A percentile compares a stretch with the other conserved stretches of the same genome.
Evolutionary conservation across 2,888 invertebrate species (phyloP).

Genomic region (Agrypnus murinus): DNA sequence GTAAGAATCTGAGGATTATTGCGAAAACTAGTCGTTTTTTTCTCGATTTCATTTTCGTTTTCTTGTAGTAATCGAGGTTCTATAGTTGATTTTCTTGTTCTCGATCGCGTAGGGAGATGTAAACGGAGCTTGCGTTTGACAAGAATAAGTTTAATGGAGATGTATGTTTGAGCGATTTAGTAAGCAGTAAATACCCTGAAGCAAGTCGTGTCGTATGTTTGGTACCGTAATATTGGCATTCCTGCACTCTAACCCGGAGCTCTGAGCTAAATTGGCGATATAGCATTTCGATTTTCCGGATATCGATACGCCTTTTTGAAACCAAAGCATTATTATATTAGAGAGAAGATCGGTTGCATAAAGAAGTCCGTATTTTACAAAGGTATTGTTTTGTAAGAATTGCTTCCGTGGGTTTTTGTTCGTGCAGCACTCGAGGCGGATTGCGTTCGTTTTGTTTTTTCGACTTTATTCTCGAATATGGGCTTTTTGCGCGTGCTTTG

Average conservation of each 20-base stretch:
- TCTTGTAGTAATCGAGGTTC: conserved; percentile 17
- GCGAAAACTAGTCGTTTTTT: not conserved
- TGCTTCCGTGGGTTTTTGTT: conserved; percentile 46
- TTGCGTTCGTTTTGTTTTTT: conserved; percentile 50
- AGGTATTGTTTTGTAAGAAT: conserved; percentile 49
- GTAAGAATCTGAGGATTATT: conserved; percentile 17
- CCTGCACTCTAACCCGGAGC: conserved; percentile 46
- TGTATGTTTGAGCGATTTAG: conserved; percentile 58
- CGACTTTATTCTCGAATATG: conserved; percentile 48
- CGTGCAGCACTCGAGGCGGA: conserved; percentile 44
- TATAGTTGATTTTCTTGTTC: conserved; percentile 39
- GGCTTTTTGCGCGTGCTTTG: conserved; percentile 56
- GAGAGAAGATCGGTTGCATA: conserved; percentile 47
- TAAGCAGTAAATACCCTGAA: conserved; percentile 50
- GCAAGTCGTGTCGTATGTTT: conserved; percentile 46
- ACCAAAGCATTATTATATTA: conserved; percentile 52
- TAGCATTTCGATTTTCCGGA: conserved; percentile 45
- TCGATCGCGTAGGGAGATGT: conserved; percentile 39
- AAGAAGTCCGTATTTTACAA: conserved; percentile 46
- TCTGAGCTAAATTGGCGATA: conserved; percentile 44
- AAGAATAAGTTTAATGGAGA: conserved; percentile 61
- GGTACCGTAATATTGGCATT: conserved; percentile 51
- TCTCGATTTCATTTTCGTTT: conserved; percentile 12
- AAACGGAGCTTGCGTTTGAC: conserved; percentile 58
- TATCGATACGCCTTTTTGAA: conserved; percentile 50